A percentile compares a stretch with the other conserved stretches of the same genome.
These are phyloP conservation scores for Ancistrus triradiatus DNA, from an alignment of 2,113 vertebrate species.

Conservation along the genomic window DNA sequence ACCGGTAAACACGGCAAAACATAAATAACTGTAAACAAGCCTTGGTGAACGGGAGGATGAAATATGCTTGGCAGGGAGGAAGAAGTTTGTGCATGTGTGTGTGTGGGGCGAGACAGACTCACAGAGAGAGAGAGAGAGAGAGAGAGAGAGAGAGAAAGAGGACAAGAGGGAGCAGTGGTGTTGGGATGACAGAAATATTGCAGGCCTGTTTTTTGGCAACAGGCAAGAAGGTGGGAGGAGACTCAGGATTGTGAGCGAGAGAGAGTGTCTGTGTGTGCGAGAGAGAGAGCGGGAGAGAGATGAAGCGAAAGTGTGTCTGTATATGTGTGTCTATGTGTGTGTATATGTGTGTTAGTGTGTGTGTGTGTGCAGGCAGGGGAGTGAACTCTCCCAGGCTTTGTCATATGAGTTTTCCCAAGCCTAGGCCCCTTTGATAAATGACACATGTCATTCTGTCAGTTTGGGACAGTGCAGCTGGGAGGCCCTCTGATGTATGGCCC, in stretches of 20 bases:
- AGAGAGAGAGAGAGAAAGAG: conserved; percentile 26
- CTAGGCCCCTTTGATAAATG: conserved; percentile 99
- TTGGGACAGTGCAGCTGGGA: conserved; percentile 99
- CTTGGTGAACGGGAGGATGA: conserved; percentile 5
- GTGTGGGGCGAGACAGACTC: neutral
- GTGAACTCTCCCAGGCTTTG: conserved; percentile 99
- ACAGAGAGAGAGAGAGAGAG: conserved; percentile 36
- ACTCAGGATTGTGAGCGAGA: too few species aligned
- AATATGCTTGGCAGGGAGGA: conserved; percentile 27
- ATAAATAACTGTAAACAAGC: conserved; percentile 34
- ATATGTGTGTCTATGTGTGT: conserved; percentile 32
- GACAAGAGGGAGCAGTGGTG: conserved; percentile 54
- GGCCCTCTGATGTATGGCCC: conserved; percentile 95
- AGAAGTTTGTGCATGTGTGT: conserved; percentile 14
- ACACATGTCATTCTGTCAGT: conserved; percentile 99
- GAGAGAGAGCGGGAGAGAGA: neutral
- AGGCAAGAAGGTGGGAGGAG: conserved; percentile 61
- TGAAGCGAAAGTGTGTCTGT: neutral
- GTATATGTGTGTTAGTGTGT: conserved; percentile 48
- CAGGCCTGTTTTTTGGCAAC: conserved; percentile 84
- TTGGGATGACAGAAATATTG: conserved; percentile 76
- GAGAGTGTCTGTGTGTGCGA: conserved; percentile 47
- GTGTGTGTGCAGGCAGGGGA: conserved; percentile 63
- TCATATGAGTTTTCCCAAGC: conserved; percentile 97
- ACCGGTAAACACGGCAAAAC: conserved; percentile 20